phyloP scores from a whole-genome alignment of 2,797 vertebrate genomes.

The Squalus acanthias region DNA sequence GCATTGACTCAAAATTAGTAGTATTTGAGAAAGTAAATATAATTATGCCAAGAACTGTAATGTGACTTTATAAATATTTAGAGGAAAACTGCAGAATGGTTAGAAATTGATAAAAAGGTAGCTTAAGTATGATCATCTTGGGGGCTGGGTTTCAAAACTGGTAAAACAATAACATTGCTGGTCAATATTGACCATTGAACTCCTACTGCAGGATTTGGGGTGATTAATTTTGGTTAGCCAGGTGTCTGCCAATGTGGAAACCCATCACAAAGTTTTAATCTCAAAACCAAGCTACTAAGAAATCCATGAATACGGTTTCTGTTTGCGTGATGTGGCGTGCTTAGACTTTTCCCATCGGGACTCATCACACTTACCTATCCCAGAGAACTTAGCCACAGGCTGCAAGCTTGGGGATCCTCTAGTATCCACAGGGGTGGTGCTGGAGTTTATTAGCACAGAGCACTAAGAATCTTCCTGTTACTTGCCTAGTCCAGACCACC shows the following conservation, averaged over 20 bases:
- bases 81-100: neutral
- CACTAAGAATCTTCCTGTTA: neutral
- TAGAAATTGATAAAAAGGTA: neutral
- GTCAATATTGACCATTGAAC: neutral
- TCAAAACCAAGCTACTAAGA: neutral
- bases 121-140: neutral
- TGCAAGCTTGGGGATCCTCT: neutral
- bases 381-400: neutral
- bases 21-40: neutral
- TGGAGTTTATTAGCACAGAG: neutral
- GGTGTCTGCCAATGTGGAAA: neutral
- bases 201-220: neutral
- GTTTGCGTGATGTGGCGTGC: neutral
- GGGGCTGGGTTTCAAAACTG: neutral
- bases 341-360: neutral
- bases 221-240: neutral
- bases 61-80: neutral
- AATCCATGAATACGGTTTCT: neutral
- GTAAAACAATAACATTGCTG: no score
- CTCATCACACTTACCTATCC: no score
- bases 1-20: neutral
- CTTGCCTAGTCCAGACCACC: neutral
- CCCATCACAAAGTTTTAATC: neutral
- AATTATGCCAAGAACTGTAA: neutral
- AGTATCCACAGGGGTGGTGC: neutral